Conservation (phyloP, 1,140 invertebrate genomes). For the Dreissena rostriformis region DNA sequence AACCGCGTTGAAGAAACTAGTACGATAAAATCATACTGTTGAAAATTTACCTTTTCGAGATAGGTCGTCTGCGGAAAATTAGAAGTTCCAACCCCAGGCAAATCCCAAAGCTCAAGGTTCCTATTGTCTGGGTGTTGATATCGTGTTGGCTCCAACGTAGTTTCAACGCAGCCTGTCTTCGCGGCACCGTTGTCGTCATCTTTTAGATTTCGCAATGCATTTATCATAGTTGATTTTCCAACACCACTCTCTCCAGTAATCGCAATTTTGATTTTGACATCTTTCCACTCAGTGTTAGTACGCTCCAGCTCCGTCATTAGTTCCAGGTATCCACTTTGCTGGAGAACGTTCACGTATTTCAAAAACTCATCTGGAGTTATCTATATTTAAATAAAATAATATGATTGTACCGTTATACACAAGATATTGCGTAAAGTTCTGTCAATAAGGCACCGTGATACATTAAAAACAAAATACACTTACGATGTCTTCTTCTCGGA, state of each 20-base stretch:
- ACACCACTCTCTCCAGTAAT: not conserved
- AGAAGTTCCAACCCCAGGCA: not conserved
- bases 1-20: not conserved
- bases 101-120: not conserved
- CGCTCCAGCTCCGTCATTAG: no score
- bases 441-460: no score
- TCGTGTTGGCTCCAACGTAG: not conserved
- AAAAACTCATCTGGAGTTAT: no score
- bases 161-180: constrained; percentile 1
- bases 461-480: no score
- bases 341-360: no score
- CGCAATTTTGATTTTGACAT: constrained; percentile 10
- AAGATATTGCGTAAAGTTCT: no score
- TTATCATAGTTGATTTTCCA: constrained; percentile 29
- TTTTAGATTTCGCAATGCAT: constrained; percentile 12
- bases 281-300: not conserved
- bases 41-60: not conserved
- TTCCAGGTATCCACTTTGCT: no score
- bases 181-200: not conserved
- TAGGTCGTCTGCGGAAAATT: not conserved
- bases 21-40: constrained; percentile 2
- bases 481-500: no score
- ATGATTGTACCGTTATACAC: no score
- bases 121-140: no score
- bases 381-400: no score